phyloP scores from a whole-genome alignment of 2,797 vertebrate species.

The Nyctalus aviator region DNA sequence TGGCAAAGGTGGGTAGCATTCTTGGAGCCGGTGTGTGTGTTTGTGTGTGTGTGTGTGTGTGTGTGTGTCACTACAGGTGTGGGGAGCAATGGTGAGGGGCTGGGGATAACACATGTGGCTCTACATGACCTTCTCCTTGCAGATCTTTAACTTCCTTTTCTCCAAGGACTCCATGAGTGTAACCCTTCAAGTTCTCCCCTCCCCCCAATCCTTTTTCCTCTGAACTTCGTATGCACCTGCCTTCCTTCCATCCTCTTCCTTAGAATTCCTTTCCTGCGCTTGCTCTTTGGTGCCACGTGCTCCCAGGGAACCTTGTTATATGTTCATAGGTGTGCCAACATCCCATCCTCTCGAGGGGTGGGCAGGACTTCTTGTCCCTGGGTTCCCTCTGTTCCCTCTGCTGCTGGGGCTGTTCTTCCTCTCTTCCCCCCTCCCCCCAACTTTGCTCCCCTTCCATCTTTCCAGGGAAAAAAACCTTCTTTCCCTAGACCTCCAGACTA shows the following conservation, averaged over 20 bases:
- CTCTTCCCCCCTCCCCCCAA: background rate
- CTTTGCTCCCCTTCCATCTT: background rate
- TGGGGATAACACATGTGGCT: background rate
- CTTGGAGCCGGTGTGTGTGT: background rate
- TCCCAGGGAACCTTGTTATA: background rate
- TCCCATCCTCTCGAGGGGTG: background rate
- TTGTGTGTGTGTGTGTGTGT: background rate
- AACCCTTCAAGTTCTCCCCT: rapidly evolving
- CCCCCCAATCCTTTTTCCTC: rapidly evolving
- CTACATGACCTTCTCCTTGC: background rate
- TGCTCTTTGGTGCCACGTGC: background rate
- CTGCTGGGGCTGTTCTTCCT: background rate
- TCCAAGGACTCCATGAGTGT: background rate
- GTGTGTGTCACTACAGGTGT: background rate
- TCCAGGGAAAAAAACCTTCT: background rate
- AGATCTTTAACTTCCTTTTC: background rate
- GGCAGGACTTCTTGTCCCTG: background rate
- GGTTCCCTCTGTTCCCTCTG: background rate
- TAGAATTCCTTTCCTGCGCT: background rate
- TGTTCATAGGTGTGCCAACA: background rate
- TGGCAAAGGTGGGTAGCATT: slow-evolving; percentile 84
- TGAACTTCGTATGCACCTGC: background rate
- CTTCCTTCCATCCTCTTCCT: background rate
- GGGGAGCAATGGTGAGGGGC: background rate
- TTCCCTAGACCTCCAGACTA: background rate